Evolutionary conservation across 2,113 vertebrate genomes (phyloP).

Genomic region (Bubalus kerabau): DNA sequence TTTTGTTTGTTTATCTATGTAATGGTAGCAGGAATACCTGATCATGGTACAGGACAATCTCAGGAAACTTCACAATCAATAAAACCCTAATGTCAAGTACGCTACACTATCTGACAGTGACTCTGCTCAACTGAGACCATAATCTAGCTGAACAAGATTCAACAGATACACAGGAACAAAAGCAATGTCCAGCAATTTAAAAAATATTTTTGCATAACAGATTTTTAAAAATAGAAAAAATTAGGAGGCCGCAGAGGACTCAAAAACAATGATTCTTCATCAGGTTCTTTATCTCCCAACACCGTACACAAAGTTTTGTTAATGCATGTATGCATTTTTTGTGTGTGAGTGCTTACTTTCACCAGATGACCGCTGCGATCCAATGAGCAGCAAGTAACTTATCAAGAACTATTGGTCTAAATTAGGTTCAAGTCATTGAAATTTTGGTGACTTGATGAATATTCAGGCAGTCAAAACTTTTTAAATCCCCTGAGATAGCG

Average conservation of each 20-base stretch:
- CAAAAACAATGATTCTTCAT: background rate
- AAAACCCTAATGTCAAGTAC: background rate
- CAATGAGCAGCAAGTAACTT: background rate
- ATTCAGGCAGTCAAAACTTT: background rate
- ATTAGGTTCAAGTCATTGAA: background rate
- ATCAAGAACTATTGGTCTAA: background rate
- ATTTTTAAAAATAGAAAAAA: background rate
- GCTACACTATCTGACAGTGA: background rate
- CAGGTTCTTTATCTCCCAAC: background rate
- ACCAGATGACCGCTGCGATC: background rate
- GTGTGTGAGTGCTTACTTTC: background rate
- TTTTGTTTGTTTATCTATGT: background rate
- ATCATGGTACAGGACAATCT: background rate
- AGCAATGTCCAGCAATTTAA: background rate
- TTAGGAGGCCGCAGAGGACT: background rate
- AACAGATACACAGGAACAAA: background rate
- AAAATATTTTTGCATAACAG: background rate
- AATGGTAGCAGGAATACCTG: background rate
- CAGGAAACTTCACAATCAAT: background rate
- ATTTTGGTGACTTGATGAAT: background rate
- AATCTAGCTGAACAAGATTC: background rate
- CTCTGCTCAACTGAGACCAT: background rate
- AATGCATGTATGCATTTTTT: background rate
- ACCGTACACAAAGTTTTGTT: background rate
- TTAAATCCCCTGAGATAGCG: background rate